A percentile compares a stretch with the other conserved stretches of the same genome.
Conservation (phyloP, 2,113 vertebrate species). For the Pteropus alecto region DNA sequence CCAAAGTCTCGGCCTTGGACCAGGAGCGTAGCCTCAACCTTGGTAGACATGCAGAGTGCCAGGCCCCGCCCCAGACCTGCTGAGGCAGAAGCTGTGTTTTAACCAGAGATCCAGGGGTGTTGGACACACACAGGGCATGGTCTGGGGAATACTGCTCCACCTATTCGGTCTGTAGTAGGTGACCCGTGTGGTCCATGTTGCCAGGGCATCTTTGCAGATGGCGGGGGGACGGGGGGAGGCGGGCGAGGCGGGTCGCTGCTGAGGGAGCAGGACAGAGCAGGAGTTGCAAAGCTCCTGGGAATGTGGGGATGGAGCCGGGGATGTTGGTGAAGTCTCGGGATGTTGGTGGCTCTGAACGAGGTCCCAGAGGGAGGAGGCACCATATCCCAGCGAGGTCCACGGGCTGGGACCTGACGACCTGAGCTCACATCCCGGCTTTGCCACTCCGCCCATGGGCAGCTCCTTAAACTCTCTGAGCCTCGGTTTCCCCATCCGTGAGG, state of each 20-base stretch:
- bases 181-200: accelerated
- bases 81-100: not conserved
- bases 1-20: not conserved
- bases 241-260: no score
- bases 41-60: not conserved
- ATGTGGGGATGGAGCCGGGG: no score
- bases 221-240: no score
- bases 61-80: not conserved
- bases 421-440: not conserved
- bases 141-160: not conserved
- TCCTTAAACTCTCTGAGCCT: not conserved
- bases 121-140: not conserved
- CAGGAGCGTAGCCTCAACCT: no score
- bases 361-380: not conserved
- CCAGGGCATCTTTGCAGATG: not conserved
- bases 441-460: accelerated
- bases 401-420: not conserved
- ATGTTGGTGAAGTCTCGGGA: no score
- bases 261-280: not conserved
- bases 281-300: accelerated
- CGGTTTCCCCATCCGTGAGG: not conserved
- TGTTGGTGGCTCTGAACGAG: not conserved
- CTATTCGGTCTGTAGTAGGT: accelerated
- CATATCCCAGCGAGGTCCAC: not conserved
- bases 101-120: not conserved